Evolutionary conservation across 2,888 invertebrate species (phyloP).

Genomic region (Latrodectus hesperus): DNA sequence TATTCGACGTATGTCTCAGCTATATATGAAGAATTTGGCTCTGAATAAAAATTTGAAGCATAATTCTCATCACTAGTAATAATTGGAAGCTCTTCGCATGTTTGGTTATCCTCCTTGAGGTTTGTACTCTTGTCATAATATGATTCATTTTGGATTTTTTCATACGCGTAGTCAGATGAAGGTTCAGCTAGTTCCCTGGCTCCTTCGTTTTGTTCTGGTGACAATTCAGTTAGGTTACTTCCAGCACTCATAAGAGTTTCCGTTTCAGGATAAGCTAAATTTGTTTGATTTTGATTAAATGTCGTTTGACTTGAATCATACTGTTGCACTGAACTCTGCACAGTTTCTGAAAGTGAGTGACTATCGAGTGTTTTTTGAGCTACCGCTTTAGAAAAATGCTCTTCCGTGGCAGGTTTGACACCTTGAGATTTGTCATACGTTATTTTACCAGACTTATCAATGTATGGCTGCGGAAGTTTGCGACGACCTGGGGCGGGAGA

Average conservation of each 20-base stretch:
- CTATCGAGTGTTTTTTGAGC: slow-evolving; percentile 7
- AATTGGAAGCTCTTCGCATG: slow-evolving; percentile 33
- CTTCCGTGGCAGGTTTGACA: slow-evolving; percentile 44
- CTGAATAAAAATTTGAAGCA: slow-evolving; percentile 23
- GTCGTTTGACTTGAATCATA: neutral
- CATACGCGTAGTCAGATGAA: slow-evolving; percentile 18
- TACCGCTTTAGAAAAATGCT: slow-evolving; percentile 4
- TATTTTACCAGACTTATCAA: slow-evolving; percentile 51
- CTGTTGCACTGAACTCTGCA: neutral
- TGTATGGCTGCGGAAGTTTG: slow-evolving; percentile 63
- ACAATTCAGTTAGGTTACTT: slow-evolving; percentile 15
- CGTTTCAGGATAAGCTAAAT: neutral
- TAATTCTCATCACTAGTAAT: slow-evolving; percentile 18
- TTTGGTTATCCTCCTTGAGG: neutral
- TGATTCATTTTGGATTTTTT: slow-evolving; percentile 28
- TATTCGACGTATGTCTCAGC: slow-evolving; percentile 42
- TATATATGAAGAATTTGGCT: slow-evolving; percentile 16
- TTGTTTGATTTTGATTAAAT: slow-evolving; percentile 9
- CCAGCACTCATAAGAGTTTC: neutral
- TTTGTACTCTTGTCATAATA: slow-evolving; percentile 22
- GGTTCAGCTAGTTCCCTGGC: slow-evolving; percentile 6
- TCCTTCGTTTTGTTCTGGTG: slow-evolving; percentile 36
- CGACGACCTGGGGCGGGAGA: slow-evolving; percentile 45
- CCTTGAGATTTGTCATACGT: slow-evolving; percentile 52
- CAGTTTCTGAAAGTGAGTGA: neutral